A percentile compares a stretch with the other conserved stretches of the same genome.
These are phyloP conservation scores for Bubo bubo DNA, from an alignment of 2,113 vertebrate genomes.

Conservation along the genomic window DNA sequence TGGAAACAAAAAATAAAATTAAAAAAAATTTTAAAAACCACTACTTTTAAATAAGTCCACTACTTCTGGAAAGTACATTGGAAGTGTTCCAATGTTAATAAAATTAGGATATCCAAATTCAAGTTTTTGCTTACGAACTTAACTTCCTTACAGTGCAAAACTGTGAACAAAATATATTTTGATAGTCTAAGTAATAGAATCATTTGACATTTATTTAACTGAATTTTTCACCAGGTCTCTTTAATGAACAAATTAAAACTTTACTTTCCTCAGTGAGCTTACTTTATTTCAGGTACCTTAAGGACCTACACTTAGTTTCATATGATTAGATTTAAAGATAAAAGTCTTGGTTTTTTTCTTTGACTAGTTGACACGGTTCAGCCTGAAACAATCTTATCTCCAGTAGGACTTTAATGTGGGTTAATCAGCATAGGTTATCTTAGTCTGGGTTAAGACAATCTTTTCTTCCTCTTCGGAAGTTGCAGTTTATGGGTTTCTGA, in stretches of 20 bases:
- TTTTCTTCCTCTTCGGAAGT: not conserved
- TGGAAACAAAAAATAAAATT: not conserved
- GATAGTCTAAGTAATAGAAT: not conserved
- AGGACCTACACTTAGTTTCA: not conserved
- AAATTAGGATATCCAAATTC: not conserved
- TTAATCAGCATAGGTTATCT: not conserved
- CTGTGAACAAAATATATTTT: not conserved
- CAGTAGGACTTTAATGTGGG: not conserved
- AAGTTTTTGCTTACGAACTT: not conserved
- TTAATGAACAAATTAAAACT: not conserved
- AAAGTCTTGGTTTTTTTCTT: not conserved
- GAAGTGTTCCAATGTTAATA: not conserved
- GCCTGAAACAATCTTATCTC: not conserved
- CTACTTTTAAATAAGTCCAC: not conserved
- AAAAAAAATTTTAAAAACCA: fast-evolving
- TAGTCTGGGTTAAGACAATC: not conserved
- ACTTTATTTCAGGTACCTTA: not conserved
- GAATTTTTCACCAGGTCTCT: not conserved
- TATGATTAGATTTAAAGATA: not conserved
- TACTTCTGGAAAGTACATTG: not conserved
- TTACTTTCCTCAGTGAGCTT: not conserved
- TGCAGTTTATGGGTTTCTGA: not conserved
- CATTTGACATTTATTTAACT: not conserved
- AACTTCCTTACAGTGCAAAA: not conserved
- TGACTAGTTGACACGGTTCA: not conserved